Base-by-base conservation (phyloP, 2,888 invertebrate genomes). In the Meliscaeva auricollis region DNA sequence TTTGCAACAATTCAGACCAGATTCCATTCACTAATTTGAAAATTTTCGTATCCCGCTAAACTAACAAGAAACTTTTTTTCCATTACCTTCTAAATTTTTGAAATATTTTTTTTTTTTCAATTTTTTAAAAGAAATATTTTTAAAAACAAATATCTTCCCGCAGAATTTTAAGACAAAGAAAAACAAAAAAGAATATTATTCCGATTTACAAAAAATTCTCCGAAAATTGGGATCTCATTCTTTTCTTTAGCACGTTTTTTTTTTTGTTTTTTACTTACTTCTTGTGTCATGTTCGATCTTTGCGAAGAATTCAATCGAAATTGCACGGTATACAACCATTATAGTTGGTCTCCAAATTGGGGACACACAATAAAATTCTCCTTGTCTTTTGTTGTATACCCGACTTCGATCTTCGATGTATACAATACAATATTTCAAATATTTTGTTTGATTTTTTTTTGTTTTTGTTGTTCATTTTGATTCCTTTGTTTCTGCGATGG, bases 311-410 rank as follows among this genome's bases (percentile, higher is more conserved):
- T 81, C 85, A 76, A 81, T 76, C 75, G 75, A 84, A 84, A 84
- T 84, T 79, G 79, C 79, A 84, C 60, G 75, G 52, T 83, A 20
- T 46, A 48, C 11, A 74, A 52, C 68, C 81, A 81, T 77, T 77
- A 76, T 80, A 79, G 84, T 62, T 48, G 56, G 68, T 38, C 60
- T 76, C 85, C 80, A 85, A 81, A 85, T 85, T 85, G 85, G 85
- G 69, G 81, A 69, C 78, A 62, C 11, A 80, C 76, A 77, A 80
- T 85, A 50, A 77, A 69, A 85, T 77, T 85, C 73, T 35, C 44
- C 9, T 50, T n/a, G 15, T 6, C n/a, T 52, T 26, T 26, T 52
- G 9, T 26, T 52, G 15, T 54, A 9, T 20, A 56, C 11, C 17
- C 11, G 56, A 4, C 2, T 1, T 11, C 17, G 15, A 11, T 9